A percentile compares a stretch with the other conserved stretches of the same genome.
phyloP scores from a whole-genome alignment of 1,140 invertebrate genomes.

The Lanistes nyassanus region DNA sequence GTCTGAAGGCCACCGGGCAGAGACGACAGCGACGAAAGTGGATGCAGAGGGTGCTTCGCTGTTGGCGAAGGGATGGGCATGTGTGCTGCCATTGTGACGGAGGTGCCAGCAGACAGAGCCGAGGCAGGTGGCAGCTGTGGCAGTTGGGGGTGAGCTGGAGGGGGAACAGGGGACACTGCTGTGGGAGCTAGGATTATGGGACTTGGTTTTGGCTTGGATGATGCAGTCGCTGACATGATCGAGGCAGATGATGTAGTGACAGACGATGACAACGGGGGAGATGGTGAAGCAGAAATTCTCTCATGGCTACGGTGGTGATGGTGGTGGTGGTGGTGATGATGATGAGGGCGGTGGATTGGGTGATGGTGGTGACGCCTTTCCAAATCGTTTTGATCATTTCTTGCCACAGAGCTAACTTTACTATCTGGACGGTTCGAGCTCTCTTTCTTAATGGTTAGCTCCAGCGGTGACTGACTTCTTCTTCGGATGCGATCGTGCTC shows the following conservation, averaged over 20 bases:
- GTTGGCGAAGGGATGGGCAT: conserved; percentile 37
- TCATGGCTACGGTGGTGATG: conserved; percentile 21
- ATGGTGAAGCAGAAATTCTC: conserved; percentile 24
- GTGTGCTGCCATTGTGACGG: conserved; percentile 24
- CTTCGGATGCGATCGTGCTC: conserved; percentile 4
- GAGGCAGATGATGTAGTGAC: conserved; percentile 16
- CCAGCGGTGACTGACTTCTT: conserved; percentile 4
- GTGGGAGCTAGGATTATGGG: conserved; percentile 37
- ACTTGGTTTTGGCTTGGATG: conserved; percentile 48
- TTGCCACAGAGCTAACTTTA: conserved; percentile 24
- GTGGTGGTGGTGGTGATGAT: conserved; percentile 11
- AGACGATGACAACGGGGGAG: neutral
- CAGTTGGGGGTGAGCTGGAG: conserved; percentile 24
- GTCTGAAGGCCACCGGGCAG: conserved; percentile 40
- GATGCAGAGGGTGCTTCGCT: conserved; percentile 33
- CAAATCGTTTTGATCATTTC: conserved; percentile 17
- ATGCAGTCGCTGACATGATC: conserved; percentile 11
- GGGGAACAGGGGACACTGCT: conserved; percentile 16
- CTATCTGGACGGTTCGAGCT: conserved; percentile 9
- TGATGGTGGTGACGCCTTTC: conserved; percentile 9
- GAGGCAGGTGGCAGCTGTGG: conserved; percentile 23
- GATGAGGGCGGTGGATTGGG: conserved; percentile 8
- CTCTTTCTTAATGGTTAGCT: conserved; percentile 20
- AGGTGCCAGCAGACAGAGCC: conserved; percentile 24
- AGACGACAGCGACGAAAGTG: conserved; percentile 27